Percentiles rank a stretch among this genome's conserved stretches.
These are phyloP conservation scores for Cenopis cana DNA, from an alignment of 2,888 invertebrate genomes.

Conservation along the genomic window DNA sequence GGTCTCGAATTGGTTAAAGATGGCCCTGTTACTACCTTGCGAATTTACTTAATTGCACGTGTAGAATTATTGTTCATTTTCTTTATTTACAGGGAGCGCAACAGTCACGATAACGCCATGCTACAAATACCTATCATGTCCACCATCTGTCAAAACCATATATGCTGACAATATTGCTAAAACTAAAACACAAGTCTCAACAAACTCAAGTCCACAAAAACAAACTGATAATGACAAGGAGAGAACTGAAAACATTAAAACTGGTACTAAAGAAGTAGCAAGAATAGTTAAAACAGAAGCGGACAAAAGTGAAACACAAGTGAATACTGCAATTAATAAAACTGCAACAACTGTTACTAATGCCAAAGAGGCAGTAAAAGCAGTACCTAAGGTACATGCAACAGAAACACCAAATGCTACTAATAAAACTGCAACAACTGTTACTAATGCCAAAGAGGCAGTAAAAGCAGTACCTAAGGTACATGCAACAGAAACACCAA, in stretches of 20 bases:
- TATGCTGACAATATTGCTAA: conserved; percentile 46
- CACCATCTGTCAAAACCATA: conserved; percentile 59
- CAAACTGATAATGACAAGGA: conserved; percentile 9
- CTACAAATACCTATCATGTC: conserved; percentile 66
- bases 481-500: conserved; percentile 8
- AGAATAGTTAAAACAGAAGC: conserved; percentile 15
- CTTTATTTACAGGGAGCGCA: conserved; percentile 62
- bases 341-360: background rate
- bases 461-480: conserved; percentile 10
- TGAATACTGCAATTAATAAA: conserved; percentile 10
- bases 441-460: conserved; percentile 12
- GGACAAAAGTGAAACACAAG: conserved; percentile 6
- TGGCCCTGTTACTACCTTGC: too few relatives aligned
- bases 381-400: too few relatives aligned
- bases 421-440: background rate
- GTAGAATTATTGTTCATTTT: background rate
- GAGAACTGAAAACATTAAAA: conserved; percentile 18
- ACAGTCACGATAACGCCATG: conserved; percentile 61
- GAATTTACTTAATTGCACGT: background rate
- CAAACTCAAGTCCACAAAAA: conserved; percentile 46
- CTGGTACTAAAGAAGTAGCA: conserved; percentile 9
- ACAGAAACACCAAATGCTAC: conserved; percentile 16
- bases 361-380: conserved; percentile 24
- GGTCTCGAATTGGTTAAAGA: too few relatives aligned
- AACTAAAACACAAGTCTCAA: background rate